phyloP scores from a whole-genome alignment of 2,888 invertebrate genomes.

The Bruchidius siliquastri region DNA sequence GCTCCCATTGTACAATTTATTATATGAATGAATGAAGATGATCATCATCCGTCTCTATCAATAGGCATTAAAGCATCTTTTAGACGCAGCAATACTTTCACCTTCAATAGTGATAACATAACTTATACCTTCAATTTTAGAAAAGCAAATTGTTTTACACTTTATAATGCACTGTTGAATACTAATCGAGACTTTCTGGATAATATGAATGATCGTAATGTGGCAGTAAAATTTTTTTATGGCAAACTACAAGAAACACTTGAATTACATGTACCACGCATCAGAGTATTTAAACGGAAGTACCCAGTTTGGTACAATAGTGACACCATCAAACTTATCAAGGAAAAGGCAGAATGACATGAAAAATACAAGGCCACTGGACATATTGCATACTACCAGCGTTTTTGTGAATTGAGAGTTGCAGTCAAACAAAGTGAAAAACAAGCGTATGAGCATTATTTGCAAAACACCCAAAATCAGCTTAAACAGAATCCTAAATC shows the following conservation, averaged over 20 bases:
- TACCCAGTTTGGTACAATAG: too few species aligned
- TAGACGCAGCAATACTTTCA: neutral
- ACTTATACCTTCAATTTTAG: too few species aligned
- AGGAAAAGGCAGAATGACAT: neutral
- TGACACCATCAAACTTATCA: neutral
- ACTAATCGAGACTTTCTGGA: neutral
- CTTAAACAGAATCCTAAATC: too few species aligned
- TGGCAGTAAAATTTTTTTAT: conserved; percentile 1
- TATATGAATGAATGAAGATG: conserved; percentile 1
- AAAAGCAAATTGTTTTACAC: conserved; percentile 2
- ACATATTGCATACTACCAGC: neutral
- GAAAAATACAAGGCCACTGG: neutral
- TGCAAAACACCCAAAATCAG: too few species aligned
- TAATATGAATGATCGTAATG: neutral
- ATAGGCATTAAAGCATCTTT: neutral
- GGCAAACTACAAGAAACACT: neutral
- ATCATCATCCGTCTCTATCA: neutral
- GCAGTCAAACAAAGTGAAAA: too few species aligned
- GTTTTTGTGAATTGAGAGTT: too few species aligned
- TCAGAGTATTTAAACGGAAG: too few species aligned
- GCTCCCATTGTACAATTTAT: too few species aligned
- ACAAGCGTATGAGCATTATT: too few species aligned
- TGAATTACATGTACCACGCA: too few species aligned
- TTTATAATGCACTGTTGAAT: conserved; percentile 2
- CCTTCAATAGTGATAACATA: neutral